These are phyloP conservation scores for Antheraea yamamai DNA, from an alignment of 2,888 invertebrate genomes.

Conservation along the genomic window DNA sequence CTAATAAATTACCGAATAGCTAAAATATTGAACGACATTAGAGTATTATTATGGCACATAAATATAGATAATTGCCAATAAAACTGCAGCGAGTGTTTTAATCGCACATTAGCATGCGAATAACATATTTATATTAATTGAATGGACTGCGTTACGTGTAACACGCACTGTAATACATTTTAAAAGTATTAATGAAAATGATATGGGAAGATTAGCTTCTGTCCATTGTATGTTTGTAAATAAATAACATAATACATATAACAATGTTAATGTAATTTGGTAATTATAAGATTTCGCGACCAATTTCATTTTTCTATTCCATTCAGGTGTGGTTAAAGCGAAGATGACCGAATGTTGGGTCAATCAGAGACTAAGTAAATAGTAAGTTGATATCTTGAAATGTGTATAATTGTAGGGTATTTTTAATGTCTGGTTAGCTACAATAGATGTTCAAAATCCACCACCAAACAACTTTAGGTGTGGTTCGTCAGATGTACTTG, in stretches of 20 bases:
- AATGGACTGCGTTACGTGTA: background rate
- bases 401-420: too few species aligned
- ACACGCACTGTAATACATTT: background rate
- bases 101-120: background rate
- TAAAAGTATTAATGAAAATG: background rate
- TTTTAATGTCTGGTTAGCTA: too few species aligned
- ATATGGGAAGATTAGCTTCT: background rate
- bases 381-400: too few species aligned
- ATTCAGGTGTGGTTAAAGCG: too few species aligned
- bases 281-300: too few species aligned
- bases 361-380: too few species aligned
- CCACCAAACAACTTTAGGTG: too few species aligned
- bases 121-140: background rate
- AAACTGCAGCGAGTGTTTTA: background rate
- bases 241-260: background rate
- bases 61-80: slow-evolving; percentile 8
- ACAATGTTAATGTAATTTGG: too few species aligned
- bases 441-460: too few species aligned
- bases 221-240: background rate
- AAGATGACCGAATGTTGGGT: too few species aligned
- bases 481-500: too few species aligned
- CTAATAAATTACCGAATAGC: background rate
- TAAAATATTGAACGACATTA: background rate
- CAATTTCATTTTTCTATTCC: too few species aligned
- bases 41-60: slow-evolving; percentile 3